Evolutionary conservation across 2,113 vertebrate genomes (phyloP).

Genomic region (Phaethornis superciliosus): DNA sequence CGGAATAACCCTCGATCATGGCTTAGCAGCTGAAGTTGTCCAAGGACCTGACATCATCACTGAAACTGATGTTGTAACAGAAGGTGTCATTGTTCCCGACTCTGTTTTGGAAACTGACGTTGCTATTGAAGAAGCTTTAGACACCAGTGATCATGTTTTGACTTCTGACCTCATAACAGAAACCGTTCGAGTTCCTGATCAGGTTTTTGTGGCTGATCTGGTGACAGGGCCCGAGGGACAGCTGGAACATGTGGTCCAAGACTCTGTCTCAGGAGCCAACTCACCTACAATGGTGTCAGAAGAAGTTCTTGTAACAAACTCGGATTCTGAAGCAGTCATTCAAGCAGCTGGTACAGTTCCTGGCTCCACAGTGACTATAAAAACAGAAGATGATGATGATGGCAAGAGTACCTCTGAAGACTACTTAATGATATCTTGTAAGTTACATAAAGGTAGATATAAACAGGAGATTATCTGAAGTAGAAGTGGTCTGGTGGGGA

Average conservation of each 20-base stretch:
- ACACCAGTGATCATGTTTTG: constrained; percentile 86
- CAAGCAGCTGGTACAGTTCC: constrained; percentile 82
- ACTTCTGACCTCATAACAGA: constrained; percentile 87
- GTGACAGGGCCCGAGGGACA: constrained; percentile 88
- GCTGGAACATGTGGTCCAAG: constrained; percentile 87
- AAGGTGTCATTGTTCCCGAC: constrained; percentile 91
- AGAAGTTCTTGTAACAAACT: constrained; percentile 92
- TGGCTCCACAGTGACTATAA: constrained; percentile 86
- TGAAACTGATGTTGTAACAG: constrained; percentile 84
- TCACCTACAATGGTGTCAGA: constrained; percentile 88
- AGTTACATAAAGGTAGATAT: constrained; percentile 71
- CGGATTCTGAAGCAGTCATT: constrained; percentile 88
- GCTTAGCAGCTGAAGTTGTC: constrained; percentile 90
- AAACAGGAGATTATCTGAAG: constrained; percentile 5
- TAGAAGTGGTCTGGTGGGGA: constrained; percentile 24
- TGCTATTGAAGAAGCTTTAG: constrained; percentile 92
- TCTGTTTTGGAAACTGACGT: constrained; percentile 88
- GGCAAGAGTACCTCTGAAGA: constrained; percentile 94
- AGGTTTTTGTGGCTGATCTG: constrained; percentile 95
- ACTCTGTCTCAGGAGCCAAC: constrained; percentile 76
- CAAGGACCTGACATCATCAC: constrained; percentile 88
- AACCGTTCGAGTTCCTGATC: constrained; percentile 83
- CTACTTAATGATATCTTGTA: constrained; percentile 99
- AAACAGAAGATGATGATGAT: constrained; percentile 90
- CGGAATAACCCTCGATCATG: constrained; percentile 92